Evolutionary conservation across 1,140 invertebrate species (phyloP).

Genomic region (Bombus sibiricus): DNA sequence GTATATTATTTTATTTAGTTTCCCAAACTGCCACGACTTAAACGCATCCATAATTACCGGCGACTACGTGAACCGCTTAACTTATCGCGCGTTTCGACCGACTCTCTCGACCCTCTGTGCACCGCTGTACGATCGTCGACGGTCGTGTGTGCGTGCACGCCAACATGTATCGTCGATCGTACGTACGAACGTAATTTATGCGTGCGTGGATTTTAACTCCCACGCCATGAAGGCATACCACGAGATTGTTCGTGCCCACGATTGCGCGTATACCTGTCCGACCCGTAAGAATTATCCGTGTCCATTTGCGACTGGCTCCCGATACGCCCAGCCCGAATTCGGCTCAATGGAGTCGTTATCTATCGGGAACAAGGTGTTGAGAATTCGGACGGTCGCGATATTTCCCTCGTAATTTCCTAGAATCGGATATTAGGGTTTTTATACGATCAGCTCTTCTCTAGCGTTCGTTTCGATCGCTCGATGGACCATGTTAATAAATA

Average conservation of each 20-base stretch:
- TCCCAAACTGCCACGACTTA: constrained; percentile 81
- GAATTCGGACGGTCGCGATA: constrained; percentile 34
- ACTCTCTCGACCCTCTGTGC: constrained; percentile 4
- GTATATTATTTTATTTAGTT: constrained; percentile 83
- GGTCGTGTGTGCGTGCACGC: neutral
- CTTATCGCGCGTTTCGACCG: constrained; percentile 73
- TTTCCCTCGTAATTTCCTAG: constrained; percentile 6
- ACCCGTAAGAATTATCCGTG: constrained; percentile 65
- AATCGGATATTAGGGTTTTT: constrained; percentile 10
- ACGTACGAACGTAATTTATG: constrained; percentile 75
- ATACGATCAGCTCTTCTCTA: neutral
- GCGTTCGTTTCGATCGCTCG: neutral
- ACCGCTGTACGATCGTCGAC: neutral
- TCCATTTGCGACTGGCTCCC: constrained; percentile 56
- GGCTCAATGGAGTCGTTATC: constrained; percentile 54
- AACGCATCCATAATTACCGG: constrained; percentile 82
- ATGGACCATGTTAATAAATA: no score
- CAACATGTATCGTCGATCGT: constrained; percentile 15
- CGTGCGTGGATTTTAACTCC: constrained; percentile 76
- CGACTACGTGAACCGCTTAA: constrained; percentile 81
- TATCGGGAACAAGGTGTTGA: constrained; percentile 38
- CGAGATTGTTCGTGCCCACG: constrained; percentile 67
- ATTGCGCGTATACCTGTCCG: constrained; percentile 52
- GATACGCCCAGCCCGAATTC: constrained; percentile 60
- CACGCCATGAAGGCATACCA: constrained; percentile 65